phyloP scores from a whole-genome alignment of 2,888 invertebrate genomes.

The Nephrotoma flavescens region DNA sequence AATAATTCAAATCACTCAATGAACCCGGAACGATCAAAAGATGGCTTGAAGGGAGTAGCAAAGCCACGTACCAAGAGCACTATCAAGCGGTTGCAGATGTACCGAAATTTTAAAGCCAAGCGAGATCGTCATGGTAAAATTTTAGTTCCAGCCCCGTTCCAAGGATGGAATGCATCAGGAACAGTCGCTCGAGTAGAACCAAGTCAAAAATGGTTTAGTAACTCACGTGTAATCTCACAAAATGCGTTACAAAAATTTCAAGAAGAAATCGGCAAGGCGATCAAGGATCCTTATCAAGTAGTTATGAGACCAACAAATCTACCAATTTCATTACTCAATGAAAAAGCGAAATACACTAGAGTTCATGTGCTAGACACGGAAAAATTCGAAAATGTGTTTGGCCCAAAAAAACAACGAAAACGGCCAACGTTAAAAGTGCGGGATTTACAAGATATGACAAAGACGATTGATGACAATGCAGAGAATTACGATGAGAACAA shows the following conservation, averaged over 20 bases:
- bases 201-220: constrained; percentile 97
- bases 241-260: constrained; percentile 78
- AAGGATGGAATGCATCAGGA: constrained; percentile 77
- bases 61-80: constrained; percentile 81
- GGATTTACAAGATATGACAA: constrained; percentile 64
- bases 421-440: constrained; percentile 63
- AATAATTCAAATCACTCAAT: constrained; percentile 83
- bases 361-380: constrained; percentile 95
- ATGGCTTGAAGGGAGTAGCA: constrained; percentile 69
- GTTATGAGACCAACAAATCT: constrained; percentile 92
- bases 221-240: constrained; percentile 93
- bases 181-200: constrained; percentile 91
- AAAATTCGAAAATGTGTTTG: constrained; percentile 87
- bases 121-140: constrained; percentile 83
- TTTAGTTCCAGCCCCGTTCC: constrained; percentile 87
- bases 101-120: constrained; percentile 92
- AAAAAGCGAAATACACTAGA: constrained; percentile 74
- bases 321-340: constrained; percentile 87
- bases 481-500: constrained; percentile 67
- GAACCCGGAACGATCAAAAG: constrained; percentile 78
- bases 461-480: constrained; percentile 51
- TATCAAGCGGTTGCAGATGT: constrained; percentile 95
- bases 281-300: constrained; percentile 94
- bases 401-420: constrained; percentile 85
- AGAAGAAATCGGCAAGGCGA: constrained; percentile 84